Conservation (phyloP, 2,888 invertebrate species). For the Ornithoptera priamus region DNA sequence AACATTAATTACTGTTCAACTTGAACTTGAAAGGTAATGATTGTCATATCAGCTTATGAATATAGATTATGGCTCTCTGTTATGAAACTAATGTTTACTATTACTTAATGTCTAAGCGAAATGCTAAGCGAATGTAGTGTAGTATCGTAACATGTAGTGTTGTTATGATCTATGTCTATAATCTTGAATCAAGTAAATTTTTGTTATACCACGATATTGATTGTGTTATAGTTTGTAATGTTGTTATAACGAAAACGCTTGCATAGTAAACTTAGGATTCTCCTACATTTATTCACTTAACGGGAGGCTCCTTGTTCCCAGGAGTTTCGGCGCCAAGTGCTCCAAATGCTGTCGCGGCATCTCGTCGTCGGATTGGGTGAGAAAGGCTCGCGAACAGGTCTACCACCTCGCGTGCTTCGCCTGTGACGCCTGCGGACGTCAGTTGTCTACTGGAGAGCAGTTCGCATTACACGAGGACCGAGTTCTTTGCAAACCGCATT, state of each 20-base stretch:
- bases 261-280: background rate
- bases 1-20: no score
- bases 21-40: no score
- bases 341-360: conserved; percentile 96
- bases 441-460: conserved; percentile 96
- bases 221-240: background rate
- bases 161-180: background rate
- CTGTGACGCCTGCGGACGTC: conserved; percentile 96
- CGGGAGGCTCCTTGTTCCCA: conserved; percentile 56
- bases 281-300: conserved; percentile 14
- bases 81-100: no score
- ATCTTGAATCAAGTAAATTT: background rate
- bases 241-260: background rate
- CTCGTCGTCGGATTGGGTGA: conserved; percentile 98
- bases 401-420: conserved; percentile 99
- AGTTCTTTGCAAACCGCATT: conserved; percentile 98
- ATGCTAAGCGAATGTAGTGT: conserved; percentile 16
- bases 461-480: conserved; percentile 97
- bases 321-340: conserved; percentile 98
- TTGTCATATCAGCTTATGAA: no score
- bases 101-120: conserved; percentile 5
- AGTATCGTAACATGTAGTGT: background rate
- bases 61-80: no score
- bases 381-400: conserved; percentile 95
- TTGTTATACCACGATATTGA: background rate